Conservation (phyloP, 2,113 vertebrate genomes). For the Nipponia nippon region DNA sequence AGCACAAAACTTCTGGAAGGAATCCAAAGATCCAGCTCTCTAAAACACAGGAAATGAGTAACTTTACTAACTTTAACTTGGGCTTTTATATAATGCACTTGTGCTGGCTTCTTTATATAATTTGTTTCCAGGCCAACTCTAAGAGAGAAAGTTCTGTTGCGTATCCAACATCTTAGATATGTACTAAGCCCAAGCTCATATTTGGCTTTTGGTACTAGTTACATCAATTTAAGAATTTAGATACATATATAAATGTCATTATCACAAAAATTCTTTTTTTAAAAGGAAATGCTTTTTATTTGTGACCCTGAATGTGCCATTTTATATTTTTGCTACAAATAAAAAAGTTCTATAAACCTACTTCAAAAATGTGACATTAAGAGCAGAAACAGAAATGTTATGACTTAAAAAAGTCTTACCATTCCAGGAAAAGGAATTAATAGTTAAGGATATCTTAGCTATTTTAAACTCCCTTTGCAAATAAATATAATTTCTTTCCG, state of each 20-base stretch:
- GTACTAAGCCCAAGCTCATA: background rate
- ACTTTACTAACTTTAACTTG: constrained; percentile 53
- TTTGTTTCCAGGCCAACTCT: background rate
- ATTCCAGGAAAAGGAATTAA: constrained; percentile 1
- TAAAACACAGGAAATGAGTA: constrained; percentile 66
- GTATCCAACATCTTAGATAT: background rate
- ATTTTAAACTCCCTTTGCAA: constrained; percentile 3
- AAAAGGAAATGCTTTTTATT: background rate
- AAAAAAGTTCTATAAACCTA: background rate
- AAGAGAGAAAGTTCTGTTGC: background rate
- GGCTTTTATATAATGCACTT: constrained; percentile 17
- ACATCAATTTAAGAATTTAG: background rate
- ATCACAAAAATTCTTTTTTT: background rate
- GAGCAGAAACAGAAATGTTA: background rate
- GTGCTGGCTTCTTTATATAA: background rate
- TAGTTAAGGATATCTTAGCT: background rate
- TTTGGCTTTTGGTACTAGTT: background rate
- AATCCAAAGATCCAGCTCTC: constrained; percentile 23
- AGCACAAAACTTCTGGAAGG: constrained; percentile 33
- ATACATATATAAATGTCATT: background rate
- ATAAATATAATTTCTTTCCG: background rate
- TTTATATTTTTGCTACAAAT: background rate
- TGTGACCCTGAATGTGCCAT: background rate
- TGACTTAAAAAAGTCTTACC: background rate
- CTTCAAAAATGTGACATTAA: background rate